Base-by-base conservation (phyloP, 2,888 invertebrate genomes). In the Dryobotodes eremita region DNA sequence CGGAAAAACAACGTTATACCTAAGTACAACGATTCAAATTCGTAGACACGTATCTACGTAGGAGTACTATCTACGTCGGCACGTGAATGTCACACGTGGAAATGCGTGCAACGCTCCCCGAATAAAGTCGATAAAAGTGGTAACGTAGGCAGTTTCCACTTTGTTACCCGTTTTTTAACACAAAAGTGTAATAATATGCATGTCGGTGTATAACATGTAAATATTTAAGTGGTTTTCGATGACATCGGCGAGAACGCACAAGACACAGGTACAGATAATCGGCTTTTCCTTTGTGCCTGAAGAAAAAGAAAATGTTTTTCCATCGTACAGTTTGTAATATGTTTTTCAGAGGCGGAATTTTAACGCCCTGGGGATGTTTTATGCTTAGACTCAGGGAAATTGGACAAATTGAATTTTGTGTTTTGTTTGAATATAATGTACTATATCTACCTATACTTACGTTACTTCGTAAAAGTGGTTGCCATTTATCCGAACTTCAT, bases 351-450 rank as follows among this genome's bases (percentile, higher is more conserved):
- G 86, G 84, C 85, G 86, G 87, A 89, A 88, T 92, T 92, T 91
- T 91, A 89, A 86, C 86, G 88, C 92, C 90, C 91, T 82, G 65
- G 91, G 91, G 91, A 92, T 91, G 90, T 92, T 91, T 92, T 92
- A 87, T 91, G 91, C 88, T 91, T 89, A 91, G 88, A 90, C 89
- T 88, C 87, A 85, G 83, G 91, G 89, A 92, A 92, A 92, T 92
- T 89, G 90, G 89, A 90, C 91, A 92, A 92, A 93, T 92, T 91
- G 92, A 93, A 93, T 93, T 91, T 86, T 90, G 86, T 89, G 90
- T 90, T 92, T 92, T 91, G 92, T 93, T 91, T 91, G 88, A 90
- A 91, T 90, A 90, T 91, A 89, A 89, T 90, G 79, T 85, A 77
- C 48, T 76, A 77, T 71, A 70, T 42, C 13, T 71, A 31, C 57